These are phyloP conservation scores for Ormyrus pomaceus DNA, from an alignment of 2,888 invertebrate genomes.

Conservation along the genomic window DNA sequence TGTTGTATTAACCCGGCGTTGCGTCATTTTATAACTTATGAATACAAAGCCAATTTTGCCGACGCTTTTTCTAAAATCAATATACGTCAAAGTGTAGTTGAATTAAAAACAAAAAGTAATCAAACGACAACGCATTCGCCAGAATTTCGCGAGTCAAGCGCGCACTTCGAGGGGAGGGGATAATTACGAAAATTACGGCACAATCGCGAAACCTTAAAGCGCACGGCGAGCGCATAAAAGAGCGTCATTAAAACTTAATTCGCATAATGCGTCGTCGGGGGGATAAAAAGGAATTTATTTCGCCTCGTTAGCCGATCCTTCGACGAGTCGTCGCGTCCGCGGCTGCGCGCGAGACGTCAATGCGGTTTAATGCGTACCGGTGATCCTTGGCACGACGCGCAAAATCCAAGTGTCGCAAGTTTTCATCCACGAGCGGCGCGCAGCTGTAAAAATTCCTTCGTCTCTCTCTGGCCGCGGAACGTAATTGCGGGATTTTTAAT, in stretches of 20 bases:
- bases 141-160: neutral
- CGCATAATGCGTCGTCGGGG: neutral
- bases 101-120: no score
- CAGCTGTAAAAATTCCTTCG: slow-evolving; percentile 8
- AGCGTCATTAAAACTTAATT: slow-evolving; percentile 34
- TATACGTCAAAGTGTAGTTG: no score
- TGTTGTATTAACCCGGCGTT: neutral
- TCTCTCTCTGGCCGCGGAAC: neutral
- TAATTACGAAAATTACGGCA: neutral
- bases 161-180: neutral
- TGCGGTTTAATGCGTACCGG: slow-evolving; percentile 12
- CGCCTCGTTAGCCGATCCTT: slow-evolving; percentile 16
- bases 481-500: slow-evolving; percentile 23
- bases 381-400: slow-evolving; percentile 43
- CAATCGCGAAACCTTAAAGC: neutral
- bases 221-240: neutral
- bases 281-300: slow-evolving; percentile 9
- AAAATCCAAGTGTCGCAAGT: slow-evolving; percentile 11
- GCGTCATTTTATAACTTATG: no score
- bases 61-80: no score
- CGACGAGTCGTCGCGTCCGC: neutral
- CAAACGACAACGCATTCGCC: no score
- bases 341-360: neutral
- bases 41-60: no score
- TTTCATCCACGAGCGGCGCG: slow-evolving; percentile 13